Evolutionary conservation across 2,888 invertebrate genomes (phyloP).

Genomic region (Campoplex capitator): DNA sequence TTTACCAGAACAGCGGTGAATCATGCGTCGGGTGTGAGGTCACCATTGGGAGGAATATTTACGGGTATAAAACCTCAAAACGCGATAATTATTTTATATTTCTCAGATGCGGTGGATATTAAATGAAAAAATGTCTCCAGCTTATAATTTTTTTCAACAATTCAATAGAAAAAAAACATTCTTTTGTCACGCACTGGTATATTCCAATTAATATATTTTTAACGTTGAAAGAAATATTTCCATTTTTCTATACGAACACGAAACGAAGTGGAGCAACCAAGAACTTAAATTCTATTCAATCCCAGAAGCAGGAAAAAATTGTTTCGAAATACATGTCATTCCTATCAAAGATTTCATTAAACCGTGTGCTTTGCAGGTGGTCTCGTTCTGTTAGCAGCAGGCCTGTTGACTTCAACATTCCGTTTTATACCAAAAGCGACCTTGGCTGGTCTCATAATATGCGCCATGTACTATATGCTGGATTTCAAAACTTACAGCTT

Average conservation of each 20-base stretch:
- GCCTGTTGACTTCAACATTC: constrained; percentile 86
- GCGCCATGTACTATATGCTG: constrained; percentile 87
- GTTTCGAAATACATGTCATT: not conserved
- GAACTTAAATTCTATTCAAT: not conserved
- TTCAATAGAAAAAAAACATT: not conserved
- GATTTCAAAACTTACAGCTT: constrained; percentile 84
- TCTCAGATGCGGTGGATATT: not conserved
- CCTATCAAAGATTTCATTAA: constrained; percentile 36
- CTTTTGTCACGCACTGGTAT: not conserved
- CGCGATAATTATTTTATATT: not conserved
- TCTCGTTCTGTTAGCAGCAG: constrained; percentile 86
- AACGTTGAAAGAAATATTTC: not conserved
- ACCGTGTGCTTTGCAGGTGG: constrained; percentile 80
- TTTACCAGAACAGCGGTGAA: constrained; percentile 95
- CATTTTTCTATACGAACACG: not conserved
- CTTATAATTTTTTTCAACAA: not conserved
- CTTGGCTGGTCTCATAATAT: constrained; percentile 87
- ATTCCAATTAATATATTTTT: not conserved
- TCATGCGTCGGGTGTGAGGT: constrained; percentile 94
- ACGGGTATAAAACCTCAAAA: constrained; percentile 83
- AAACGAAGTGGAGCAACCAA: no score
- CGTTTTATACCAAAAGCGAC: constrained; percentile 86
- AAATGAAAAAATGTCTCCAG: not conserved
- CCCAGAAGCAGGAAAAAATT: constrained; percentile 20
- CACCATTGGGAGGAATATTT: constrained; percentile 91